Evolutionary conservation across 2,113 vertebrate genomes (phyloP).

Genomic region (Thamnaconus septentrionalis): DNA sequence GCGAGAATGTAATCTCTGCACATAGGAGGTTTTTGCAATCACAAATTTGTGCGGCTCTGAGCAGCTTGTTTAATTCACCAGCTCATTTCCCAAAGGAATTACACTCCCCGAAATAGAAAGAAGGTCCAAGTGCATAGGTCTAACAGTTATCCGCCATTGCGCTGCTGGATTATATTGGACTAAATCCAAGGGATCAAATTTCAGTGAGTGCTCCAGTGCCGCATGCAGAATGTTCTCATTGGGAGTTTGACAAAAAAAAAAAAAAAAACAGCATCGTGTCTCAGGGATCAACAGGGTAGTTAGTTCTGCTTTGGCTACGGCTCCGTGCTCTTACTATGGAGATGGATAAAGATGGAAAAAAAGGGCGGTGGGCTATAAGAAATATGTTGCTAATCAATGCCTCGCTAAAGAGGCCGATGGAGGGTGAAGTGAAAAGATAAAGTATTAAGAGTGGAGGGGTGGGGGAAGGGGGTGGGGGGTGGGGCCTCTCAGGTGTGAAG

Average conservation of each 20-base stretch:
- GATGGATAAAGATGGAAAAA: slow-evolving; percentile 34
- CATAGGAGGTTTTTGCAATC: slow-evolving; percentile 55
- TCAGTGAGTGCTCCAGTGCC: slow-evolving; percentile 66
- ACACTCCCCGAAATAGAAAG: slow-evolving; percentile 65
- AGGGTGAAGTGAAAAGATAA: slow-evolving; percentile 62
- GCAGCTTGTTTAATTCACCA: slow-evolving; percentile 64
- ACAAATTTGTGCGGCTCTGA: slow-evolving; percentile 54
- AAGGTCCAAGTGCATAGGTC: slow-evolving; percentile 68
- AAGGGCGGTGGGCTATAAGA: slow-evolving; percentile 7
- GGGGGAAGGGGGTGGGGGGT: slow-evolving; percentile 47
- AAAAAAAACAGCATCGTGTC: slow-evolving; percentile 52
- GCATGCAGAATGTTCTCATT: slow-evolving; percentile 48
- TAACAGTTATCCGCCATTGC: slow-evolving; percentile 69
- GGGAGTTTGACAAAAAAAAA: slow-evolving; percentile 44
- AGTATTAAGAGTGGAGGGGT: background rate
- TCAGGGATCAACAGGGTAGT: slow-evolving; percentile 58
- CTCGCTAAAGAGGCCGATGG: slow-evolving; percentile 52
- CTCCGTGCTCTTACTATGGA: slow-evolving; percentile 36
- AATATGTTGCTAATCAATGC: slow-evolving; percentile 41
- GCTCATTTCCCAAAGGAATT: slow-evolving; percentile 69
- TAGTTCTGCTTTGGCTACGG: slow-evolving; percentile 61
- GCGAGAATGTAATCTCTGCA: slow-evolving; percentile 48
- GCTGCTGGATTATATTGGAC: slow-evolving; percentile 68
- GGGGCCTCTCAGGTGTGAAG: slow-evolving; percentile 75
- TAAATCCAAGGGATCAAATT: slow-evolving; percentile 74